Conservation (phyloP, 1,140 invertebrate species). For the Drosophila obscura region DNA sequence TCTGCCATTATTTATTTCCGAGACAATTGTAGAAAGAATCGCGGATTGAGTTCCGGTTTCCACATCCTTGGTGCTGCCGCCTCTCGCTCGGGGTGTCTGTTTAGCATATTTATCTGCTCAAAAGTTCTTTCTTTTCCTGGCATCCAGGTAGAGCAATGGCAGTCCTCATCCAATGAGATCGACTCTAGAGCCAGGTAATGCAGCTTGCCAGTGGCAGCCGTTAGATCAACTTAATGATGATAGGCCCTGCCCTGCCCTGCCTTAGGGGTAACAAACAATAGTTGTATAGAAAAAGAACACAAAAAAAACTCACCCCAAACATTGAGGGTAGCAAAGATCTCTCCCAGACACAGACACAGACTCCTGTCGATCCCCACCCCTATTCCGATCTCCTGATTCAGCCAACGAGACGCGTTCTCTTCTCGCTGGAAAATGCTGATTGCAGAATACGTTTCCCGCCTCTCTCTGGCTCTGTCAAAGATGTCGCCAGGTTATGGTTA, state of each 20-base stretch:
- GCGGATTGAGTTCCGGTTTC: slow-evolving; percentile 50
- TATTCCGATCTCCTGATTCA: slow-evolving; percentile 7
- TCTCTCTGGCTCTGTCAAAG: slow-evolving; percentile 8
- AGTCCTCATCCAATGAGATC: slow-evolving; percentile 61
- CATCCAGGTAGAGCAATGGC: slow-evolving; percentile 59
- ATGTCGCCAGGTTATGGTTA: slow-evolving; percentile 52
- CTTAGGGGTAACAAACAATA: slow-evolving; percentile 37
- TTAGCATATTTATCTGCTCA: slow-evolving; percentile 28
- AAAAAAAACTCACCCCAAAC: slow-evolving; percentile 57
- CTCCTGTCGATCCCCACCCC: slow-evolving; percentile 4
- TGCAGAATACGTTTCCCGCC: background rate
- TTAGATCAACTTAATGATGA: slow-evolving; percentile 52
- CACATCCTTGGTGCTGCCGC: slow-evolving; percentile 55
- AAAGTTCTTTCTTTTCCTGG: slow-evolving; percentile 3
- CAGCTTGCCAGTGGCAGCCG: slow-evolving; percentile 36
- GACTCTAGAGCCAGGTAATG: slow-evolving; percentile 50
- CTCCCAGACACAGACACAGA: background rate
- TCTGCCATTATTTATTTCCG: background rate
- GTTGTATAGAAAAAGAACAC: slow-evolving; percentile 12
- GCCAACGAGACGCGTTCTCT: slow-evolving; percentile 34
- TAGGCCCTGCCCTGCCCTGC: slow-evolving; percentile 36
- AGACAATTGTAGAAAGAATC: slow-evolving; percentile 18
- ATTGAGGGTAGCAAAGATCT: slow-evolving; percentile 55
- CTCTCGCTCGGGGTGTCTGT: slow-evolving; percentile 25
- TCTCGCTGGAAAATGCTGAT: slow-evolving; percentile 23